Evolutionary conservation across 2,113 vertebrate species (phyloP), one percentile per base, ranked within the genome.

Genomic region (Datnioides undecimradiatus): DNA sequence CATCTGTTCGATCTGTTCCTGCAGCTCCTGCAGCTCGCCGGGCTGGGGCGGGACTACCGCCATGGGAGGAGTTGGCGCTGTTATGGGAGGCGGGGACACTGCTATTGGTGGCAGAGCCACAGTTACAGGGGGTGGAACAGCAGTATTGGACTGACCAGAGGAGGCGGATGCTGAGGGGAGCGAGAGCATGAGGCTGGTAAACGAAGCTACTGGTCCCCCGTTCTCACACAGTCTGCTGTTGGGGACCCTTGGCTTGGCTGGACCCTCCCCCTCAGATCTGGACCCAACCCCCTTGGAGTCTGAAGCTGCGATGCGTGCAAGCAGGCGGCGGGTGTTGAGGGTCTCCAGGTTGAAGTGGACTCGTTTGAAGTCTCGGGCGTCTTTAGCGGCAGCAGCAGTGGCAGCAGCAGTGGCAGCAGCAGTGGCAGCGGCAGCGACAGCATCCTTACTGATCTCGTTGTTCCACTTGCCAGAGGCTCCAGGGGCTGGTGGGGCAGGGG

Each of bases 261-360:
- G 40, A 1, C 10, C 74, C 3, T 0, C 78, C 17, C 0, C 66
- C 1, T 6, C 41, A 1, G 5, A 38, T 23, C 49, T 73, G 19
- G 54, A 17, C 10, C 27, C 75, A 0, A 64, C 45, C 3, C 55
- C 70, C 14, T 80, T 89, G 41, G 65, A 27, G 0, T 93, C 90
- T 0, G 79, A 75, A 3, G 73, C 19, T 1, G 91, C 84, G 0
- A 91, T 70, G n/a, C 88, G 90, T 8, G 93, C 87, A 0, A 94
- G 91, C 36, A 95, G 91, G 11, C 91, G 82, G 5, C 92, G 91
- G 0, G 90, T 93, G 74, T 94, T 94, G 46, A 94, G 91, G 8
- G 93, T 94, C 76, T 96, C 95, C 59, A 95, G 90, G 45, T 94
- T 93, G 81, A 96, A 96, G 48, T 94, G 94, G 43, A 96, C 94